Conservation (phyloP, 2,888 invertebrate species). For the Isoperla grammatica region DNA sequence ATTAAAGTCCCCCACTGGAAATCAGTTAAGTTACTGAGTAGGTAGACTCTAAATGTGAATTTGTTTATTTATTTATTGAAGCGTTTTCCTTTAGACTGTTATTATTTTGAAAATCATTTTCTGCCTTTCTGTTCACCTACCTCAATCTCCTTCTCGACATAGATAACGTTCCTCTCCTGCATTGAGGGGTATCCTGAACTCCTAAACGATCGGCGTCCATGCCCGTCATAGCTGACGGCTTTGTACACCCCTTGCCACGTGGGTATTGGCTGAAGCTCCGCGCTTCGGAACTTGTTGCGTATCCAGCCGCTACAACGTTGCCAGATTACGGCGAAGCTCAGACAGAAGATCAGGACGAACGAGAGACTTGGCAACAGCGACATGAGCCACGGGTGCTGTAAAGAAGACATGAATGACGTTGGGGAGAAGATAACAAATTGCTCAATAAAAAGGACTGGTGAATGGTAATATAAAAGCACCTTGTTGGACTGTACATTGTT, state of each 20-base stretch:
- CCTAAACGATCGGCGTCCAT: not conserved
- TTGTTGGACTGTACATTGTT: too few species aligned
- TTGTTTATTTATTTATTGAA: too few species aligned
- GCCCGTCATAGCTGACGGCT: slow-evolving; percentile 18
- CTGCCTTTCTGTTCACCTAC: too few species aligned
- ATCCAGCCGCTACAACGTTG: slow-evolving; percentile 16
- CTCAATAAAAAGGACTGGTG: too few species aligned
- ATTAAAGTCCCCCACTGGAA: too few species aligned
- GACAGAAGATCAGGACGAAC: slow-evolving; percentile 16
- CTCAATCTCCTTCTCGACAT: slow-evolving; percentile 53
- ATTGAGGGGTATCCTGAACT: not conserved
- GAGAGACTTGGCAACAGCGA: slow-evolving; percentile 17
- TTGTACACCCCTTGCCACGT: slow-evolving; percentile 23
- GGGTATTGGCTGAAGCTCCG: slow-evolving; percentile 11
- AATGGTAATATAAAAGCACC: too few species aligned
- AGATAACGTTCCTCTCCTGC: slow-evolving; percentile 34
- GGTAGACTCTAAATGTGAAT: too few species aligned
- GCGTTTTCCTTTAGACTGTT: too few species aligned
- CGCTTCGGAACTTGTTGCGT: slow-evolving; percentile 3
- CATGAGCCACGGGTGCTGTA: slow-evolving; percentile 11
- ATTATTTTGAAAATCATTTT: too few species aligned
- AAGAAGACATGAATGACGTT: too few species aligned
- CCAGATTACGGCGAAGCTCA: slow-evolving; percentile 1
- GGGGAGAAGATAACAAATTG: too few species aligned
- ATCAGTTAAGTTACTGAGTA: too few species aligned